phyloP scores from a whole-genome alignment of 1,140 invertebrate species.

The Cataglyphis hispanica region DNA sequence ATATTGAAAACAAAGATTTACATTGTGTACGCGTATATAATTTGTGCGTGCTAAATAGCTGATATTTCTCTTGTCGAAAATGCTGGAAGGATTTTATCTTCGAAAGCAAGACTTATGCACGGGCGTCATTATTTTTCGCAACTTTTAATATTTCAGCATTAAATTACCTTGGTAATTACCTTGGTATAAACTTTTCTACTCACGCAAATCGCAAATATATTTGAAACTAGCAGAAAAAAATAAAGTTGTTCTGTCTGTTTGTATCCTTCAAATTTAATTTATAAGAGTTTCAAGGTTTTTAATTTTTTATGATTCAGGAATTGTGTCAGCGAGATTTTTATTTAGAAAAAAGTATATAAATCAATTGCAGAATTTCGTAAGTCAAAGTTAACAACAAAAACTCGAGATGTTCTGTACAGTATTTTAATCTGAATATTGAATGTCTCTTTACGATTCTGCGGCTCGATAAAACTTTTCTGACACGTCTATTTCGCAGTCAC shows the following conservation, averaged over 20 bases:
- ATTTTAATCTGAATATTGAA: not conserved
- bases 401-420: too few species aligned
- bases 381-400: not conserved
- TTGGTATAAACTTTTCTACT: constrained; percentile 1
- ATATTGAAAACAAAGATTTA: not conserved
- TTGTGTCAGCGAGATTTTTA: not conserved
- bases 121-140: not conserved
- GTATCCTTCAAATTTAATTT: constrained; percentile 38
- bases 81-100: not conserved
- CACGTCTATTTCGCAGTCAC: not conserved
- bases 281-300: constrained; percentile 23
- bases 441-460: not conserved
- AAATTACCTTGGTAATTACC: constrained; percentile 1
- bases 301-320: not conserved
- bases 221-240: not conserved
- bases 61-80: not conserved
- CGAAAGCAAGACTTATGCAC: not conserved
- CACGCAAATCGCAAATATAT: not conserved
- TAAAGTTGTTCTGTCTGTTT: not conserved
- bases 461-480: not conserved
- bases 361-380: not conserved
- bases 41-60: not conserved
- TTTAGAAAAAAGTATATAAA: constrained; percentile 15
- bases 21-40: not conserved
- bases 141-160: not conserved